Evolutionary conservation across 1,140 invertebrate genomes (phyloP).

Genomic region (Archivesica marissinica): DNA sequence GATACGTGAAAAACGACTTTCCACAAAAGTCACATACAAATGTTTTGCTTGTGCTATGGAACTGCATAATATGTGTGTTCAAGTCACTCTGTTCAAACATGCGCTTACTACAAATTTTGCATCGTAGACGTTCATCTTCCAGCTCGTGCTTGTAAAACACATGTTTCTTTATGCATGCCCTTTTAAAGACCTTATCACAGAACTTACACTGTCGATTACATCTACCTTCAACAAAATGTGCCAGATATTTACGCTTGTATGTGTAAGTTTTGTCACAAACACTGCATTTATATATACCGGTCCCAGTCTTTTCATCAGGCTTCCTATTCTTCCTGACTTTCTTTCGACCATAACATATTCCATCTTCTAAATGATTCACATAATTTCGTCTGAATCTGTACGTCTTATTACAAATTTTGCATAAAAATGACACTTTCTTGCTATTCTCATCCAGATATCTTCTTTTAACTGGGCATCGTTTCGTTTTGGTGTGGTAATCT

Average conservation of each 20-base stretch:
- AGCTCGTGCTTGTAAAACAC: constrained; percentile 15
- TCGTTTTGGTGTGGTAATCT: not conserved
- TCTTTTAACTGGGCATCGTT: not conserved
- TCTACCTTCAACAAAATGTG: constrained; percentile 3
- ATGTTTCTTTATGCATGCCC: not conserved
- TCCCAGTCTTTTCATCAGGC: not conserved
- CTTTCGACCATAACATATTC: not conserved
- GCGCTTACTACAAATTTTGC: constrained; percentile 1
- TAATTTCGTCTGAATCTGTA: not conserved
- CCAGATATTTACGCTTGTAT: not conserved
- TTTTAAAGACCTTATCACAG: not conserved
- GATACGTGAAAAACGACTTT: not conserved
- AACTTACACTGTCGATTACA: constrained; percentile 10
- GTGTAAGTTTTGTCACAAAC: not conserved
- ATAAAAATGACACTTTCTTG: not conserved
- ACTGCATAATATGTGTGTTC: not conserved
- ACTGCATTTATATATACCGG: not conserved
- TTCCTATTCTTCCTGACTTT: not conserved
- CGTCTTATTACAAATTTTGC: constrained; percentile 13
- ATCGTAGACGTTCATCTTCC: not conserved
- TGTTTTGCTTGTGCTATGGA: not conserved
- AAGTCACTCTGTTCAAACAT: not conserved
- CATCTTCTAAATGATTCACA: not conserved
- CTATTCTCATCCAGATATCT: not conserved
- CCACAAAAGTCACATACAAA: constrained; percentile 2